Evolutionary conservation across 2,113 vertebrate species (phyloP), one percentile per base, ranked within the genome.

Genomic region (Pavo muticus): DNA sequence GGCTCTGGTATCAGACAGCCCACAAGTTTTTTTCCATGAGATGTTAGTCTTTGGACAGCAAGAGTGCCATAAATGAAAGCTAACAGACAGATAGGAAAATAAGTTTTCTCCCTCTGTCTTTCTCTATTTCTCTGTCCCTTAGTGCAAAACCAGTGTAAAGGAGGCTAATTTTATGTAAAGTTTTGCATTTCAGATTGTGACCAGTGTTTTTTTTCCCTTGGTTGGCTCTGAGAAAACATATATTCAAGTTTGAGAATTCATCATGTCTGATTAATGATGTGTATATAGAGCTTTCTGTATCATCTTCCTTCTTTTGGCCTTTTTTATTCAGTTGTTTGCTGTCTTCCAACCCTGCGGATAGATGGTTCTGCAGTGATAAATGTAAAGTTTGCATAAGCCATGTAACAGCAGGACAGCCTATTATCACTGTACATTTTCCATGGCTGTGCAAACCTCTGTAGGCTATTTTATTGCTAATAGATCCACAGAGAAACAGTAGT

Each of bases 401-500:
- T 98, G 98, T 97, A 98, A 98, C 98, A 98, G 98, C 98, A 98
- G 98, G 98, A 97, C 97, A 98, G 97, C 98, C 98, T 98, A 98
- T 98, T 98, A 98, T 98, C 98, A 98, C 97, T 96, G 98, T 98
- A 98, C 98, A 98, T 98, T 98, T 98, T 98, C 98, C 98, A 98
- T 98, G 98, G 98, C 98, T 98, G 98, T 98, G 98, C 98, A 98
- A 98, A 98, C 98, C 98, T 98, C 98, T 97, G 98, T 98, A 98
- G 98, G 98, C 98, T 98, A 98, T 98, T 98, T 98, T 98, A 98
- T 98, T 98, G 98, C 97, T 98, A 98, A 98, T 98, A 98, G 98
- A 98, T 98, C 98, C 98, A 97, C 97, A 98, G 98, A 98, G 98
- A 98, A 98, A 98, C 97, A 98, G 97, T 98, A 97, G 97, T 97